Evolutionary conservation across 2,797 vertebrate genomes (phyloP).

Genomic region (Syngnathus acus): DNA sequence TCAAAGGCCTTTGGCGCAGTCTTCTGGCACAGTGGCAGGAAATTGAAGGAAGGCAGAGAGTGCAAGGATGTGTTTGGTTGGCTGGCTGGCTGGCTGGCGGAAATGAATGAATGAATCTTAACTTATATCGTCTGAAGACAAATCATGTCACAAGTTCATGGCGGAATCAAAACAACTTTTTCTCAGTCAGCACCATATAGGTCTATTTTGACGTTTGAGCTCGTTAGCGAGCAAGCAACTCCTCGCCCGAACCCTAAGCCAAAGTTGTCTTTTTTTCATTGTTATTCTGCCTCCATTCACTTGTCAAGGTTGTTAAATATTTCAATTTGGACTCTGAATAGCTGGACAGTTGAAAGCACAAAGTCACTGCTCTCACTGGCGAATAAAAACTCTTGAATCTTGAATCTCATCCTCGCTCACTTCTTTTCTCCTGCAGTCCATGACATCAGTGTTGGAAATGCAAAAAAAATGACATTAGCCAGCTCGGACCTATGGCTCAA

Average conservation of each 20-base stretch:
- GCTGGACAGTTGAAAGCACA: neutral
- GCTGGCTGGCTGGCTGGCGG: conserved; percentile 44
- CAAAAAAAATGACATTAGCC: neutral
- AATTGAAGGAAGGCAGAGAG: conserved; percentile 51
- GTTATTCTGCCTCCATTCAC: neutral
- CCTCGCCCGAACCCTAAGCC: no score
- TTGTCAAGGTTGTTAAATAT: neutral
- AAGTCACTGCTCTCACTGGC: neutral
- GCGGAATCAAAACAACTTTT: conserved; percentile 18
- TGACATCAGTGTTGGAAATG: no score
- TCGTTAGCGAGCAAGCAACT: no score
- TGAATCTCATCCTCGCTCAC: neutral
- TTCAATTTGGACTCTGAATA: neutral
- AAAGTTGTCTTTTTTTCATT: neutral
- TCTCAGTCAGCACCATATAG: no score
- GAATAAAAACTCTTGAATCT: no score
- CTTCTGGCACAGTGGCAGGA: conserved; percentile 58
- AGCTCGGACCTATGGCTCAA: neutral
- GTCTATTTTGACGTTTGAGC: no score
- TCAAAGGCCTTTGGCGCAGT: conserved; percentile 46
- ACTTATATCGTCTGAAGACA: neutral
- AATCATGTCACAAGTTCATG: neutral
- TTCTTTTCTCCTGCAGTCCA: neutral
- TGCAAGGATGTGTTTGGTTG: conserved; percentile 41
- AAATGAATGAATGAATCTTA: conserved; percentile 55